Evolutionary conservation across 1,140 invertebrate genomes (phyloP), one percentile per base, ranked within the genome.

Genomic region (Delia radicum): DNA sequence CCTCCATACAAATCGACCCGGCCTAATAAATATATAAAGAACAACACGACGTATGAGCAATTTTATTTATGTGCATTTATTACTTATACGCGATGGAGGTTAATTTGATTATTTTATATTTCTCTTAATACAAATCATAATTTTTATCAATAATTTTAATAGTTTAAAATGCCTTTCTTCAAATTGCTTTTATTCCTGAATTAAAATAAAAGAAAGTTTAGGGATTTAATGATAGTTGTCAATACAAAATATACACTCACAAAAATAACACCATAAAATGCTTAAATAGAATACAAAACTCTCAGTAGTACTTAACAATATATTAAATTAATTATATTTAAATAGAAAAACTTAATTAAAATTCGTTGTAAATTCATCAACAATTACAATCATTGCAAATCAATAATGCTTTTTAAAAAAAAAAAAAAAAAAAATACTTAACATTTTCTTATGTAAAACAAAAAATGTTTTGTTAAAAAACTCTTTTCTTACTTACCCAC

Each of bases 371-470:
- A 55, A 55, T 18, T 55, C 48, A 55, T 55, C 8, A 55, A 55
- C 48, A 18, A 55, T 55, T 55, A 55, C 48, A 55, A 55, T 55
- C 48, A 55, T 55, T 55, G 48, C 48, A 55, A 55, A 55, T 55
- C 48, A 55, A 55, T 55, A 55, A 2, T 55, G 48, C 48, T 55
- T 55, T 21, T 55, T 55, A 21, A 7, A 31, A 67, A 37, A 2
- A 69, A 3, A 21, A 24, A 24, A 37, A 63, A 63, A 27, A 63
- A 63, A 69, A 10, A 69, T 12, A 65, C 18, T 18, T n/a, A 67
- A n/a, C 21, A 65, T 33, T 42, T 42, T 42, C n/a, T 28, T 2
- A 29, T n/a, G 37, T 33, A 69, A 27, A 69, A 69, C 7, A 63
- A 69, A 69, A 69, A 37, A n/a, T 65, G n/a, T n/a, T n/a, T n/a